Conservation (phyloP, 2,797 vertebrate species). For the Pangasius djambal region DNA sequence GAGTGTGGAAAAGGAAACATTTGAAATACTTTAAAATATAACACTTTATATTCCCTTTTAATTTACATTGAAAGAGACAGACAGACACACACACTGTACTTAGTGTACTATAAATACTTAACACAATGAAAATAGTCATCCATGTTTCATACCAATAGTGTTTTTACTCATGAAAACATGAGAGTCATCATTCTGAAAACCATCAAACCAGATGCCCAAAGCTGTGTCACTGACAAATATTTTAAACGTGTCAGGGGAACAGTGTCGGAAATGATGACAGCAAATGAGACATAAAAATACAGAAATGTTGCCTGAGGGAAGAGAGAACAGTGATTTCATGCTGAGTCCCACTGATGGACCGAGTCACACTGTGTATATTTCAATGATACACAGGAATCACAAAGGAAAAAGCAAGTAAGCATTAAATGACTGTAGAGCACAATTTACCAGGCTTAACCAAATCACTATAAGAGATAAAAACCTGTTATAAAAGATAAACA, state of each 20-base stretch:
- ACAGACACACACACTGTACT: background rate
- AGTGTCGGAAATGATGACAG: slow-evolving; percentile 11
- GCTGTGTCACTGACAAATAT: slow-evolving; percentile 15
- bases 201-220: slow-evolving; percentile 1
- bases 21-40: background rate
- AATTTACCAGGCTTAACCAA: background rate
- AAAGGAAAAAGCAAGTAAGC: background rate
- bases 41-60: background rate
- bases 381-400: background rate
- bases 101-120: slow-evolving; percentile 7
- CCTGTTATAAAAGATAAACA: background rate
- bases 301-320: slow-evolving; percentile 10
- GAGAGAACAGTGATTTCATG: background rate
- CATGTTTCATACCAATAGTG: background rate
- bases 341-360: slow-evolving; percentile 10
- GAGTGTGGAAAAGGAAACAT: background rate
- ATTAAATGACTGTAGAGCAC: background rate
- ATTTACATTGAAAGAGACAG: background rate
- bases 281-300: background rate
- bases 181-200: background rate
- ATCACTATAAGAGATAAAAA: background rate
- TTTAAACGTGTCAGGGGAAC: slow-evolving; percentile 2
- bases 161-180: background rate
- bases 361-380: background rate
- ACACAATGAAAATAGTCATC: background rate